Conservation (phyloP, 2,113 vertebrate species). For the Campylomormyrus tamandua region DNA sequence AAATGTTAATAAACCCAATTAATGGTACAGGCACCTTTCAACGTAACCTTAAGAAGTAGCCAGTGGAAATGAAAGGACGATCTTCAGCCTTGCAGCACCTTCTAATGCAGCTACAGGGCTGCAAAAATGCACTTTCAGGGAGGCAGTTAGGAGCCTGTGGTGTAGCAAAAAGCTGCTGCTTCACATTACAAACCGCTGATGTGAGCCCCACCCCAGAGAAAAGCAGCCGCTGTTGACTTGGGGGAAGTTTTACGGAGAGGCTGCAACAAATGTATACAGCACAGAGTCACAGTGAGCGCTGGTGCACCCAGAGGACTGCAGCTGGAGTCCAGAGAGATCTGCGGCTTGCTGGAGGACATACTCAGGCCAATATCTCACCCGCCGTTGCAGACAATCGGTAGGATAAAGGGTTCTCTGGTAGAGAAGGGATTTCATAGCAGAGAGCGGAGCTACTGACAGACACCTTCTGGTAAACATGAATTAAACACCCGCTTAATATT, state of each 20-base stretch:
- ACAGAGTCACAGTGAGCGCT: neutral
- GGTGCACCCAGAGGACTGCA: neutral
- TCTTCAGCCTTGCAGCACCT: neutral
- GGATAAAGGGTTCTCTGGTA: neutral
- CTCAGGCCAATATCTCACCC: neutral
- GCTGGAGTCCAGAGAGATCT: neutral
- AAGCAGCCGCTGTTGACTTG: neutral
- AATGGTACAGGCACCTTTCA: neutral
- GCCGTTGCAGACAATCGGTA: neutral
- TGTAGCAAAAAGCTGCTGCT: neutral
- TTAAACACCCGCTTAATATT: neutral
- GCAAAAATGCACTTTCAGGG: neutral
- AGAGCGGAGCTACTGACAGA: neutral
- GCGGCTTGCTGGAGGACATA: neutral
- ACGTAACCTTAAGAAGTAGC: neutral
- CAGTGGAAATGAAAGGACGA: neutral
- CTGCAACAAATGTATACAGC: neutral
- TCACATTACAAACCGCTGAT: neutral
- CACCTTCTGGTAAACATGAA: neutral
- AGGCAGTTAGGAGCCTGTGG: neutral
- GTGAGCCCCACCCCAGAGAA: neutral
- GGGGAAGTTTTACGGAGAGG: neutral
- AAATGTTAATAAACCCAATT: neutral
- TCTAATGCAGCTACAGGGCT: neutral
- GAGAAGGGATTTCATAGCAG: neutral